These are phyloP conservation scores for Florisuga fusca DNA, from an alignment of 2,797 vertebrate genomes.

Conservation along the genomic window DNA sequence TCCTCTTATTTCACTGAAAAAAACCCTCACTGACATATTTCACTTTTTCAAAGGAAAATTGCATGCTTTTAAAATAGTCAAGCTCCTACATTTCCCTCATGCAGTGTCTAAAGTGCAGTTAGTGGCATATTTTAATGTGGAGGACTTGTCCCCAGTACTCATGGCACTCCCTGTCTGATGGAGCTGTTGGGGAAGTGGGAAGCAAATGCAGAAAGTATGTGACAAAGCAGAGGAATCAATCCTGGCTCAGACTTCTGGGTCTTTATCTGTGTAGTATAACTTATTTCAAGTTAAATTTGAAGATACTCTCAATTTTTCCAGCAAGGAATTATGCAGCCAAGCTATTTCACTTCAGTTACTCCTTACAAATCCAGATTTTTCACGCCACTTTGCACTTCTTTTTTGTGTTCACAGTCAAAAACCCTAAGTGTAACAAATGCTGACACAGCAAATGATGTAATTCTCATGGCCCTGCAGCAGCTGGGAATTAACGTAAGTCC, in stretches of 20 bases:
- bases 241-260: neutral
- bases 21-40: neutral
- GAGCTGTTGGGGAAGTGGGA: neutral
- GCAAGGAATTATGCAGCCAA: neutral
- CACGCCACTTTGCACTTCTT: conserved; percentile 24
- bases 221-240: neutral
- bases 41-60: neutral
- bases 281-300: conserved; percentile 18
- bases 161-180: neutral
- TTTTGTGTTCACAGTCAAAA: conserved; percentile 86
- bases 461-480: conserved; percentile 89
- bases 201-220: neutral
- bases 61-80: neutral
- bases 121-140: neutral
- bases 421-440: conserved; percentile 88
- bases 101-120: neutral
- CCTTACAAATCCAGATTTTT: conserved; percentile 18
- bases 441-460: conserved; percentile 89
- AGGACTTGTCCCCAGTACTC: neutral
- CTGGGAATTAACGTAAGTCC: conserved; percentile 91
- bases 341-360: neutral
- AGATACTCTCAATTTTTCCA: neutral
- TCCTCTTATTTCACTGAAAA: neutral
- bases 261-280: neutral
- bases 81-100: neutral